Conservation (phyloP, 2,888 invertebrate genomes). For the Suillia variegata region DNA sequence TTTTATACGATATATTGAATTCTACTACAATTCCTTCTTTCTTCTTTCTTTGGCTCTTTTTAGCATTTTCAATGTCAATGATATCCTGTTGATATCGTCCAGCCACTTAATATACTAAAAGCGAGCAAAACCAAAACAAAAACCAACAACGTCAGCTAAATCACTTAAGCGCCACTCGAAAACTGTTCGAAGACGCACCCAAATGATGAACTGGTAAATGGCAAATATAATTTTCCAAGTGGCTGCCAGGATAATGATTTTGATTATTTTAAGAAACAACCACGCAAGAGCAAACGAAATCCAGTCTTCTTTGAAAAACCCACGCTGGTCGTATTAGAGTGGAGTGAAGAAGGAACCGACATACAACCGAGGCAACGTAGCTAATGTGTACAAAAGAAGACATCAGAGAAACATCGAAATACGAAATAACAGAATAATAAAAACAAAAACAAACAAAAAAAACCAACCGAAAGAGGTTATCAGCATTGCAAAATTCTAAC, state of each 20-base stretch:
- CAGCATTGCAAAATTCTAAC: slow-evolving; percentile 10
- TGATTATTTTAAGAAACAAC: background rate
- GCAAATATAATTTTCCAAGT: background rate
- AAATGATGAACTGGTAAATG: slow-evolving; percentile 43
- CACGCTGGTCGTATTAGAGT: too few species aligned
- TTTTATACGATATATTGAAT: too few species aligned
- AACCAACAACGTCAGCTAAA: slow-evolving; percentile 1
- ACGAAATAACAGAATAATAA: too few species aligned
- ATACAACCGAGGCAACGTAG: background rate
- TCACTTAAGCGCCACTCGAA: slow-evolving; percentile 23
- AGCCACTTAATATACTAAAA: too few species aligned
- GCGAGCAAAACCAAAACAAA: too few species aligned
- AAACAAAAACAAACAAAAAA: background rate
- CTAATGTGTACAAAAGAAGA: background rate
- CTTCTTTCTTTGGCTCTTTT: too few species aligned
- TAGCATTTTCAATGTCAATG: too few species aligned
- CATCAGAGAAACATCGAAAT: too few species aligned
- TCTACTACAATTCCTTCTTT: too few species aligned
- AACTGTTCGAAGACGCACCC: slow-evolving; percentile 10
- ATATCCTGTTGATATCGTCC: too few species aligned
- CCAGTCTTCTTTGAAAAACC: slow-evolving; percentile 4
- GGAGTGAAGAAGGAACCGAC: too few species aligned
- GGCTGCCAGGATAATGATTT: slow-evolving; percentile 30
- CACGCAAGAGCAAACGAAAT: slow-evolving; percentile 8
- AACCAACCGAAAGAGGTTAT: background rate